Percentiles rank a stretch among this genome's conserved stretches.
phyloP scores from a whole-genome alignment of 2,113 vertebrate species.

The Heteronetta atricapilla region DNA sequence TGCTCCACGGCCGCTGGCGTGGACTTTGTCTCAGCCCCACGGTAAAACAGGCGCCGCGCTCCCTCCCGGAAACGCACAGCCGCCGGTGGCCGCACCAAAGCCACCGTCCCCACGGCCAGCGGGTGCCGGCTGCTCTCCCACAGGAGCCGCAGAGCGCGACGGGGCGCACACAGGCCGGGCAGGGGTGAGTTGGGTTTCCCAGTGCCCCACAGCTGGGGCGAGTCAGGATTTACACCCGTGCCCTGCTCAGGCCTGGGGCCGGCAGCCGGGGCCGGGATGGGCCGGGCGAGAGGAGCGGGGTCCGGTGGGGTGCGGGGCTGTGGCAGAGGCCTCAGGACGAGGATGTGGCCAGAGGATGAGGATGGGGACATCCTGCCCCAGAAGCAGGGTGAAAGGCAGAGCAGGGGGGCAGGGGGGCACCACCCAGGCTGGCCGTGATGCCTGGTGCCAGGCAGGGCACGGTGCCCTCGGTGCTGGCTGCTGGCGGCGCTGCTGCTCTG shows the following conservation, averaged over 20 bases:
- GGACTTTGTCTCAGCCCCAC: slow-evolving; percentile 41
- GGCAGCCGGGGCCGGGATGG: accelerated
- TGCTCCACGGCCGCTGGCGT: neutral
- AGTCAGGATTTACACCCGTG: accelerated
- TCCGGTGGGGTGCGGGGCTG: neutral
- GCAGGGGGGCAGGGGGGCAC: neutral
- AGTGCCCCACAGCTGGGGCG: accelerated
- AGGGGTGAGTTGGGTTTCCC: neutral
- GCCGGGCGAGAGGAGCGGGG: accelerated
- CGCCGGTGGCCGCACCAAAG: accelerated
- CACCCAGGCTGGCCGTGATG: accelerated
- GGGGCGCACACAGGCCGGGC: neutral
- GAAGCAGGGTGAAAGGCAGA: neutral
- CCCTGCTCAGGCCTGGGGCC: accelerated
- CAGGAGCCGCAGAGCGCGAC: neutral
- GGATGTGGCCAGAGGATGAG: neutral
- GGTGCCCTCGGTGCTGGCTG: neutral
- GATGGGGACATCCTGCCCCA: neutral
- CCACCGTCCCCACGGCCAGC: neutral
- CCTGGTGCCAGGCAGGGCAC: neutral
- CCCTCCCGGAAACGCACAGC: neutral
- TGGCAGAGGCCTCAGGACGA: neutral
- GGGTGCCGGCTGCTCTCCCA: neutral
- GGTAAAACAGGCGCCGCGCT: neutral
- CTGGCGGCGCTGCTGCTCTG: neutral